A percentile compares a stretch with the other conserved stretches of the same genome.
Evolutionary conservation across 2,797 vertebrate species (phyloP).

Genomic region (Rhinophrynus dorsalis): DNA sequence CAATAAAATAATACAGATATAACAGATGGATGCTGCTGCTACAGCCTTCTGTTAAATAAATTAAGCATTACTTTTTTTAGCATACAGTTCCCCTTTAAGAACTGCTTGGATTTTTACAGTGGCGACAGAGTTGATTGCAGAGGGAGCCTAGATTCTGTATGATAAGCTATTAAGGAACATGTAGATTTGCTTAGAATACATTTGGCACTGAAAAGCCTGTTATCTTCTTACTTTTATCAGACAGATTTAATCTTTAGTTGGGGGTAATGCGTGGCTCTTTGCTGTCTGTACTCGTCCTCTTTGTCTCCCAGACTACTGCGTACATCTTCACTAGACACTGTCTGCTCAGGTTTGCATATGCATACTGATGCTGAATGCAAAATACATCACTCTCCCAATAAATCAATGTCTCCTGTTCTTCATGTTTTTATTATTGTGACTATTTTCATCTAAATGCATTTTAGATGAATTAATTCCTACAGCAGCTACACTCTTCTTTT

Average conservation of each 20-base stretch:
- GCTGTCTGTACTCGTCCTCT: constrained; percentile 7
- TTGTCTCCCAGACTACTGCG: constrained; percentile 19
- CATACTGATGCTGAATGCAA: constrained; percentile 11
- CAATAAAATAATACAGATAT: too few relatives aligned
- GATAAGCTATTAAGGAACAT: background rate
- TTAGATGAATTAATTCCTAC: too few relatives aligned
- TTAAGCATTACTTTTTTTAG: too few relatives aligned
- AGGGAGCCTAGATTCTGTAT: background rate
- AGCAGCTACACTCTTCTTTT: too few relatives aligned
- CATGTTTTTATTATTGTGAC: background rate
- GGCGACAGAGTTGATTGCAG: too few relatives aligned
- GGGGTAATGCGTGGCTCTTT: constrained; percentile 1
- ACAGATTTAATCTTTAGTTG: background rate
- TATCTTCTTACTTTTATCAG: background rate
- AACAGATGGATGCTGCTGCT: too few relatives aligned
- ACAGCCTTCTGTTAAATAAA: too few relatives aligned
- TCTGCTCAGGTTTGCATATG: constrained; percentile 27
- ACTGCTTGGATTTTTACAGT: too few relatives aligned
- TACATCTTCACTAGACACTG: constrained; percentile 23
- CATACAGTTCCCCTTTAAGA: too few relatives aligned
- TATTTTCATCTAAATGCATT: background rate
- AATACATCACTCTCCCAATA: background rate
- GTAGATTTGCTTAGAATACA: background rate
- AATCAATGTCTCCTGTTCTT: background rate
- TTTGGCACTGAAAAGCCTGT: background rate